Percentiles rank a stretch among this genome's conserved stretches.
Conservation (phyloP, 2,888 invertebrate species). For the Coelopa pilipes region DNA sequence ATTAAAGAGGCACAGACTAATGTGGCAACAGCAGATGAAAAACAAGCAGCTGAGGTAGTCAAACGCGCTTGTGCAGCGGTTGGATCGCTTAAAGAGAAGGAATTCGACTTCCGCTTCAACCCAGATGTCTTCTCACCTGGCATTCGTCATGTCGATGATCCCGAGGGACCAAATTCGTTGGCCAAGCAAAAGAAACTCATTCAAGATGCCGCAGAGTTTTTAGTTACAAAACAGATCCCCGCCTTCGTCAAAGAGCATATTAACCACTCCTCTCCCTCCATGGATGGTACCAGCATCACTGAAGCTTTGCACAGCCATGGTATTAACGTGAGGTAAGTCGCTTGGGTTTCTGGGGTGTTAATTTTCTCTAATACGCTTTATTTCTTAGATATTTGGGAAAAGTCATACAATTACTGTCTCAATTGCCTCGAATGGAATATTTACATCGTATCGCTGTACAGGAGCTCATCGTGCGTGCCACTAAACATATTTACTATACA, state of each 20-base stretch:
- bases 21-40: slow-evolving; percentile 72
- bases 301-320: slow-evolving; percentile 95
- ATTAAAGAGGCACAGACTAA: slow-evolving; percentile 66
- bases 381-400: slow-evolving; percentile 86
- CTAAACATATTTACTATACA: slow-evolving; percentile 92
- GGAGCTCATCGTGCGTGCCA: slow-evolving; percentile 89
- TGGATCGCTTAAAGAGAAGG: slow-evolving; percentile 92
- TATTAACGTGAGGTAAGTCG: slow-evolving; percentile 80
- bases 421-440: slow-evolving; percentile 85
- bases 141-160: slow-evolving; percentile 81
- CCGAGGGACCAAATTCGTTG: slow-evolving; percentile 76
- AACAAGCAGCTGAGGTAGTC: slow-evolving; percentile 84
- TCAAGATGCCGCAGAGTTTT: slow-evolving; percentile 94
- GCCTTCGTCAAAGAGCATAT: slow-evolving; percentile 91
- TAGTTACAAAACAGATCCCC: slow-evolving; percentile 93
- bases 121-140: slow-evolving; percentile 98
- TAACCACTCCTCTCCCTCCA: slow-evolving; percentile 91
- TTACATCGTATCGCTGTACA: slow-evolving; percentile 88
- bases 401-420: slow-evolving; percentile 81
- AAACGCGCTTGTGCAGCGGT: slow-evolving; percentile 91
- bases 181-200: slow-evolving; percentile 89
- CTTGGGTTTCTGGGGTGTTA: too few relatives aligned
- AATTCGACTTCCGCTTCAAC: slow-evolving; percentile 97
- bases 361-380: background rate
- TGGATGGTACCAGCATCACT: slow-evolving; percentile 92